Evolutionary conservation across 2,113 vertebrate genomes (phyloP), one percentile per base, ranked within the genome.

Genomic region (Nycticryphes semicollaris): DNA sequence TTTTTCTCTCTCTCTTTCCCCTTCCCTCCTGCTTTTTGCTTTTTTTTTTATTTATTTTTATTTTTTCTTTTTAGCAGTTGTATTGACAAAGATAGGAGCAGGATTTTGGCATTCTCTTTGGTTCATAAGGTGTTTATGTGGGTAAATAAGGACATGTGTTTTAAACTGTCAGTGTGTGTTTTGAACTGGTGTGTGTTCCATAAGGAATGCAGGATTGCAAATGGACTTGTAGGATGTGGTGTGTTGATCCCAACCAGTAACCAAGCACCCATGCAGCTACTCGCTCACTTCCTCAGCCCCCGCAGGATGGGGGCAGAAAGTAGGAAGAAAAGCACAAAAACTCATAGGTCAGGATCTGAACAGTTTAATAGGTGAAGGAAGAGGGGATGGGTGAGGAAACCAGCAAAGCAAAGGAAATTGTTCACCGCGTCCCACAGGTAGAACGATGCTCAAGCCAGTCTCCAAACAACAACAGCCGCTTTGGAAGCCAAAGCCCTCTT

Each of bases 341-440:
- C 24, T 72, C 50, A 3, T 31, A 53, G 24, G 7, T 82, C 5
- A 20, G 56, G 62, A 56, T 81, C 22, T 2, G 2, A 21, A 72
- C 22, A 39, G 28, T 53, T 73, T 47, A 67, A 30, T 39, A 66
- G 33, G 31, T 66, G 43, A 72, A 64, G 15, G 66, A 78, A 54
- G 13, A 0, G 7, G 9, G 12, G 7, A 3, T 30, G 1, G 6
- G 2, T 47, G 1, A 2, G 7, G 35, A 41, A 33, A 0, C 20
- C 51, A 85, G 16, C 37, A 45, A 73, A 79, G 43, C 35, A 51
- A 73, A 57, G 19, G 5, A 72, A 53, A 39, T 59, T 66, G 33
- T 19, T 30, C 7, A 59, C 43, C 16, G 22, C 23, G 14, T 73
- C 51, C 22, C 37, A 64, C 50, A 85, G 59, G 23, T 75, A 66